A percentile compares a stretch with the other conserved stretches of the same genome.
phyloP scores from a whole-genome alignment of 2,113 vertebrate genomes.

The Syngnathus floridae region DNA sequence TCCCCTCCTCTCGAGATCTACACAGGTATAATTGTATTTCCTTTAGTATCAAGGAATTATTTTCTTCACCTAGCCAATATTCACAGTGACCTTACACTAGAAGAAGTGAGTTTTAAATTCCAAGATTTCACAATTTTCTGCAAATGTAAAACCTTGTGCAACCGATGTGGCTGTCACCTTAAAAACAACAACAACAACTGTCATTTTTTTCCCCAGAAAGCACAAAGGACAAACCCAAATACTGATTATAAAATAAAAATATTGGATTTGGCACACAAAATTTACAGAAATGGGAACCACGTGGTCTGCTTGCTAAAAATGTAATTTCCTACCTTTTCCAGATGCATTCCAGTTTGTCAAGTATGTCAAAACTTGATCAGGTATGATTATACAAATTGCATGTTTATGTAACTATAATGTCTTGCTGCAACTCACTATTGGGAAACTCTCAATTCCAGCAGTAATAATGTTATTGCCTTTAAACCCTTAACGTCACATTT shows the following conservation, averaged over 20 bases:
- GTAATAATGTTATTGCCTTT: neutral
- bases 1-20: conserved; percentile 78
- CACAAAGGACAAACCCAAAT: neutral
- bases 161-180: neutral
- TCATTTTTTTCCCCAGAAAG: neutral
- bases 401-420: neutral
- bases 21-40: conserved; percentile 48
- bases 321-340: conserved; percentile 61
- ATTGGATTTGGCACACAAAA: conserved; percentile 22
- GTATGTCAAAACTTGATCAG: conserved; percentile 91
- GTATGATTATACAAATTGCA: conserved; percentile 61
- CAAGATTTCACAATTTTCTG: conserved; percentile 20
- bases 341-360: conserved; percentile 83
- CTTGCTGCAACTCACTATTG: neutral
- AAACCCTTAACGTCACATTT: neutral
- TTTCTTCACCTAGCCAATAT: neutral
- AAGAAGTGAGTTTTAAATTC: neutral
- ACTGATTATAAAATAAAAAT: neutral
- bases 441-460: neutral
- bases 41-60: neutral
- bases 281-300: conserved; percentile 39
- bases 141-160: conserved; percentile 1
- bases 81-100: neutral
- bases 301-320: conserved; percentile 30
- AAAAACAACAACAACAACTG: too few relatives aligned